phyloP scores from a whole-genome alignment of 1,140 invertebrate species.

The Drosophila fuyamai region DNA sequence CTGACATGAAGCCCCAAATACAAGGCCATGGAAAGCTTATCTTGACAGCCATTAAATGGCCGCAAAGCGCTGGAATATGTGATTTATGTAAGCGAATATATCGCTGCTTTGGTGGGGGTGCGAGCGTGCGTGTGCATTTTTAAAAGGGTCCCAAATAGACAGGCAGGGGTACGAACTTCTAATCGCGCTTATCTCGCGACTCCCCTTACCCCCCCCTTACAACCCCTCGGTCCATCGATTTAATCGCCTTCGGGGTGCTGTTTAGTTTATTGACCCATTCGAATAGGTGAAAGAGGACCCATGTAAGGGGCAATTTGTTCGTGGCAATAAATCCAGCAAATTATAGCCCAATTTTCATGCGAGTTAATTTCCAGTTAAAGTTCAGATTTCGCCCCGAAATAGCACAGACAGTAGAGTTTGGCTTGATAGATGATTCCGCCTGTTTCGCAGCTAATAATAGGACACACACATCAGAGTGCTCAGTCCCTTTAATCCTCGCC shows the following conservation, averaged over 20 bases:
- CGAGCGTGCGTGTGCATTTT: slow-evolving; percentile 60
- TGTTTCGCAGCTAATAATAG: slow-evolving; percentile 56
- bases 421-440: slow-evolving; percentile 69
- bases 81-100: slow-evolving; percentile 54
- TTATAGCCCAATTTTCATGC: slow-evolving; percentile 65
- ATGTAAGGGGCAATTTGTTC: slow-evolving; percentile 62
- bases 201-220: slow-evolving; percentile 3
- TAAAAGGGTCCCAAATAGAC: slow-evolving; percentile 45
- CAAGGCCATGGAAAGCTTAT: slow-evolving; percentile 60
- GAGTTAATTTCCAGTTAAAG: slow-evolving; percentile 77
- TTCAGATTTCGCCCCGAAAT: slow-evolving; percentile 61
- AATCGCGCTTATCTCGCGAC: slow-evolving; percentile 73
- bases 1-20: slow-evolving; percentile 7
- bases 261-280: slow-evolving; percentile 75
- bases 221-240: slow-evolving; percentile 50
- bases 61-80: slow-evolving; percentile 73
- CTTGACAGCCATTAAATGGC: slow-evolving; percentile 81
- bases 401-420: slow-evolving; percentile 27
- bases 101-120: slow-evolving; percentile 1
- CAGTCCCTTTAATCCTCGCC: neutral
- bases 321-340: slow-evolving; percentile 62
- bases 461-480: slow-evolving; percentile 8
- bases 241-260: slow-evolving; percentile 61
- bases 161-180: slow-evolving; percentile 32
- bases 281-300: slow-evolving; percentile 53